A percentile compares a stretch with the other conserved stretches of the same genome.
These are phyloP conservation scores for Streptopelia turtur DNA, from an alignment of 2,797 vertebrate species.

Conservation along the genomic window DNA sequence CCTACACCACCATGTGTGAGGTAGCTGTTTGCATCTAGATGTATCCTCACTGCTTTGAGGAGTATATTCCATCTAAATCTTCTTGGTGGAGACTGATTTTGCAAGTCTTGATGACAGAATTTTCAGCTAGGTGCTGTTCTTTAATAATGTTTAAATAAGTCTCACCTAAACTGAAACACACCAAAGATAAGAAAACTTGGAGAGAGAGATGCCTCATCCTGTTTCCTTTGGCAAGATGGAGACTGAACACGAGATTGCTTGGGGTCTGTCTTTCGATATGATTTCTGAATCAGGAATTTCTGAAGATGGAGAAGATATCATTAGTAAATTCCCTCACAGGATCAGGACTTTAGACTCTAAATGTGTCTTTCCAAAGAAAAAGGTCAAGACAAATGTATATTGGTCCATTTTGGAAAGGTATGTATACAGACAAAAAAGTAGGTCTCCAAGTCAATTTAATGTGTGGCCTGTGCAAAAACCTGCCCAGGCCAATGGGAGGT, in stretches of 20 bases:
- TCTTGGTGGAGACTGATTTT: background rate
- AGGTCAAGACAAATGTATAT: background rate
- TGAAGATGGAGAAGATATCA: background rate
- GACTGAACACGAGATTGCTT: background rate
- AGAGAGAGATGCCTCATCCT: background rate
- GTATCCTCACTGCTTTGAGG: background rate
- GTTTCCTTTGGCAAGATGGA: background rate
- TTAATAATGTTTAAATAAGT: background rate
- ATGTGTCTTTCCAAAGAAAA: background rate
- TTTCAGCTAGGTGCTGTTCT: background rate
- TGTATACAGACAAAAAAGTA: background rate
- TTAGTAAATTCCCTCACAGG: background rate
- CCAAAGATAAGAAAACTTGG: background rate
- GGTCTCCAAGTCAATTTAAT: background rate
- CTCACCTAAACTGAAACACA: background rate
- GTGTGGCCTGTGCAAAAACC: background rate
- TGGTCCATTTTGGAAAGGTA: background rate
- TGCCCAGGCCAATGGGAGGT: background rate
- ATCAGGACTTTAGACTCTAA: background rate
- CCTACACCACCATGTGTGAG: background rate
- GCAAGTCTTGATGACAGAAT: background rate
- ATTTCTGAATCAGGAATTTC: background rate
- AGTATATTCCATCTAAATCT: background rate
- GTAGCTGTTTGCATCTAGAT: background rate
- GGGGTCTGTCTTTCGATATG: rapidly evolving